Evolutionary conservation across 2,888 invertebrate genomes (phyloP), one percentile per base, ranked within the genome.

Genomic region (Melieria crassipennis): DNA sequence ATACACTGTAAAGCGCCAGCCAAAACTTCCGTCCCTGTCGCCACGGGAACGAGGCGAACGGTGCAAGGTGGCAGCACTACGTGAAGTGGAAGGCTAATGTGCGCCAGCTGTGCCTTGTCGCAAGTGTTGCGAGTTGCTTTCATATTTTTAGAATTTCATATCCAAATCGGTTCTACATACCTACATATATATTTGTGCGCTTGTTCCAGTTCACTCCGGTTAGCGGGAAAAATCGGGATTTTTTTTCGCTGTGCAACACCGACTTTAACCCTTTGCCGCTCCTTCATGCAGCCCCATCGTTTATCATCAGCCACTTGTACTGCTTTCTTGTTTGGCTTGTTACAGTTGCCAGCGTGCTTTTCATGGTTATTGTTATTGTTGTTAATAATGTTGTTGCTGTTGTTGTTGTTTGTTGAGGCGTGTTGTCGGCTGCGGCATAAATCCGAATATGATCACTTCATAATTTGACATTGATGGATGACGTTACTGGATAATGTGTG

Each of bases 371-470:
- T 30, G 30, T 30, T 30, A 30, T 30, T 30, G 30, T 30, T 30
- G 30, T 30, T 30, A 30, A 30, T 30, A 42, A 55, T 52, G 45
- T 30, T 57, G 50, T 61, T 43, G 55, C 68, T 69, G 69, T 16
- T 57, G 72, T 73, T 70, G 71, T 70, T 68, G 73, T 75, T 71
- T 73, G 68, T 74, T 61, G 63, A 72, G 62, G 57, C 67, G 58
- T 73, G 69, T 73, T 30, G 30, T 68, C 70, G 71, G 69, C 74
- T 79, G 81, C 77, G 81, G 82, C 82, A 84, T 83, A 85, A 85
- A 85, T 84, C 84, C 84, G 81, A 85, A 86, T 86, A 85, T 86
- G 86, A 85, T 86, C 85, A 85, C 86, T 85, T 85, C 86, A 85
- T 86, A 85, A 85, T 86, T 82, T 86, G 85, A 86, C 85, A 83